Percentiles rank a stretch among this genome's conserved stretches.
Conservation (phyloP, 2,113 vertebrate species). For the Clinocottus analis region DNA sequence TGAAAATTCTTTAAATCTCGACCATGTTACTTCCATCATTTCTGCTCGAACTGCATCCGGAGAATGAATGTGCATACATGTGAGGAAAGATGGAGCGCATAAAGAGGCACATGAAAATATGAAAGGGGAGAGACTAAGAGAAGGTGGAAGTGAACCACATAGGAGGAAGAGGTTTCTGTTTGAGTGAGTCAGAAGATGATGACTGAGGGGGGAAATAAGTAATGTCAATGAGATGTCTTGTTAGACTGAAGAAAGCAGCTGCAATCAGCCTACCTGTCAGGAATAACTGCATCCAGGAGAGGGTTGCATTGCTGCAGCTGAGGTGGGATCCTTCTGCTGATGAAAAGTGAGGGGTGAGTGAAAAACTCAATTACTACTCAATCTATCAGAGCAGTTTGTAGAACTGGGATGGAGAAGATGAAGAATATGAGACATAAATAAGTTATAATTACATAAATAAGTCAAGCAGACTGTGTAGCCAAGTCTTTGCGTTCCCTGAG, state of each 20-base stretch:
- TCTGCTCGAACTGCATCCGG: constrained; percentile 1
- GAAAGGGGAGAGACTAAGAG: constrained; percentile 14
- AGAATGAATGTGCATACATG: constrained; percentile 19
- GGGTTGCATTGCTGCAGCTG: constrained; percentile 40
- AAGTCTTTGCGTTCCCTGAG: background rate
- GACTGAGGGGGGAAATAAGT: constrained; percentile 54
- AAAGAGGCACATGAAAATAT: constrained; percentile 6
- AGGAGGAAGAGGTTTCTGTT: constrained; percentile 37
- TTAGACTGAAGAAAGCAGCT: constrained; percentile 58
- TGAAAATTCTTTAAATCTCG: constrained; percentile 23
- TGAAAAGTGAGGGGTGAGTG: constrained; percentile 66
- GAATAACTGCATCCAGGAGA: constrained; percentile 57
- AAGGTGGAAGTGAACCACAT: constrained; percentile 41
- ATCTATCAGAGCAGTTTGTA: constrained; percentile 44
- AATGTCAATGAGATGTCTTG: constrained; percentile 67
- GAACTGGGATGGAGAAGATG: constrained; percentile 19
- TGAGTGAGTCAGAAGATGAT: constrained; percentile 54
- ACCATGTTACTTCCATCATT: constrained; percentile 8
- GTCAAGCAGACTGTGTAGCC: background rate
- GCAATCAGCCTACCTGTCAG: constrained; percentile 69
- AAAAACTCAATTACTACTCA: constrained; percentile 62
- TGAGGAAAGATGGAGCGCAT: constrained; percentile 7
- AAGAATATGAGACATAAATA: constrained; percentile 23
- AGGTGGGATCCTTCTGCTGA: constrained; percentile 58
- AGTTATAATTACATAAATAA: too few relatives aligned